A percentile compares a stretch with the other conserved stretches of the same genome.
phyloP scores from a whole-genome alignment of 2,797 vertebrate species.

The Paramormyrops hopkinsi region DNA sequence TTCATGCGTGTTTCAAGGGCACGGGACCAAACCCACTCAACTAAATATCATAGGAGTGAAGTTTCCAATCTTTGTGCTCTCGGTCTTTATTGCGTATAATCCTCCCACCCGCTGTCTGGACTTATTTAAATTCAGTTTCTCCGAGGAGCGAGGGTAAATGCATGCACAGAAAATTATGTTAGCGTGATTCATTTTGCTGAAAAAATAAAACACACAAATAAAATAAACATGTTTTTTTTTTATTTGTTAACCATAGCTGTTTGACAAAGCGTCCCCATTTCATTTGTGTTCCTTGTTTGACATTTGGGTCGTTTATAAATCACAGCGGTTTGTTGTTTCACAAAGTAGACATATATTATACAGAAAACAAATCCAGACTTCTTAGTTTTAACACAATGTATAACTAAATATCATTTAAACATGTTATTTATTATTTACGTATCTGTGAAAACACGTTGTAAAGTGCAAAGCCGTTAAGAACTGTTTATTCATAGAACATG shows the following conservation, averaged over 20 bases:
- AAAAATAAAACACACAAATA: not conserved
- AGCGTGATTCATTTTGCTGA: constrained; percentile 76
- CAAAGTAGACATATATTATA: not conserved
- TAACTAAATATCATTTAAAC: not conserved
- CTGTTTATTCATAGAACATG: not conserved
- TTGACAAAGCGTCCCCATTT: not conserved
- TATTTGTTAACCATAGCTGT: not conserved
- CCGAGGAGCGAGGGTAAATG: constrained; percentile 61
- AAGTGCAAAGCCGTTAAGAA: not conserved
- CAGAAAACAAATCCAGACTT: not conserved
- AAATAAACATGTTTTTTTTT: not conserved
- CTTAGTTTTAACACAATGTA: not conserved
- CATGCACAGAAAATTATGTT: constrained; percentile 73
- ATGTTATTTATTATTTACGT: not conserved
- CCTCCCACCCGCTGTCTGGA: constrained; percentile 87
- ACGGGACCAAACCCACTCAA: constrained; percentile 74
- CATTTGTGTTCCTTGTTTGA: not conserved
- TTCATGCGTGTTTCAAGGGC: constrained; percentile 53
- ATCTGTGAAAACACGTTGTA: not conserved
- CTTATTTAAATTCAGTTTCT: constrained; percentile 80
- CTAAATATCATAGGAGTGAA: constrained; percentile 78
- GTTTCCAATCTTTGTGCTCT: constrained; percentile 65
- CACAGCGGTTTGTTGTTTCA: not conserved
- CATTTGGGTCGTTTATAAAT: not conserved
- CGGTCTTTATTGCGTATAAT: constrained; percentile 75